Evolutionary conservation across 2,113 vertebrate genomes (phyloP), one percentile per base, ranked within the genome.

Genomic region (Oncorhynchus masou): DNA sequence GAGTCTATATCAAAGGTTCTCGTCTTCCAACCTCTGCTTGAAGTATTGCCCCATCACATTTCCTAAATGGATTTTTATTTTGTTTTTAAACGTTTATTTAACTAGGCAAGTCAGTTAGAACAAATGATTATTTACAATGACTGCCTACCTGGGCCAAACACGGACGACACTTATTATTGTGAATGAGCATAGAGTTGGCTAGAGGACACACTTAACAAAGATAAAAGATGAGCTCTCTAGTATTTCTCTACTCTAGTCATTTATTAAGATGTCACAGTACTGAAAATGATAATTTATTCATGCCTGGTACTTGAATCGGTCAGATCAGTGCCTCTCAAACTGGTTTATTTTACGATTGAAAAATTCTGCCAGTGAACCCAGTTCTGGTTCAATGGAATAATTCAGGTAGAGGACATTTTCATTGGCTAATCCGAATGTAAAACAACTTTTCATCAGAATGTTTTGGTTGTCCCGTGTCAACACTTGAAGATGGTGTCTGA

Each of bases 261-360:
- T 45, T 45, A 29, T 54, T 31, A 59, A 29, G 13, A 31, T 15
- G 4, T 66, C 66, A 74, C 11, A 39, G 66, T 20, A 68, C 67
- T 68, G 39, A 68, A 15, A 34, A 20, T 12, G 0, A 22, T 75
- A 45, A 75, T 76, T 71, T 62, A 68, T 81, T 90, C 88, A 88
- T 88, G 87, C 84, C 86, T 86, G 90, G 88, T 79, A 79, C 77
- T 82, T 77, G 83, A 81, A 78, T 76, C 60, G 64, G 74, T 66
- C 74, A 57, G 51, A 45, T 74, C 54, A 64, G 60, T 54, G 57
- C 70, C 34, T 20, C 11, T 71, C 6, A 29, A 48, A 49, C 2
- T 31, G 3, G 16, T 25, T 9, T 48, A 8, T n/a, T 73, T 57
- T 51, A 69, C 15, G 39, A 45, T 45, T 1, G 13, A 24, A 57